A percentile compares a stretch with the other conserved stretches of the same genome.
These are phyloP conservation scores for Balaeniceps rex DNA, from an alignment of 2,113 vertebrate species.

Conservation along the genomic window DNA sequence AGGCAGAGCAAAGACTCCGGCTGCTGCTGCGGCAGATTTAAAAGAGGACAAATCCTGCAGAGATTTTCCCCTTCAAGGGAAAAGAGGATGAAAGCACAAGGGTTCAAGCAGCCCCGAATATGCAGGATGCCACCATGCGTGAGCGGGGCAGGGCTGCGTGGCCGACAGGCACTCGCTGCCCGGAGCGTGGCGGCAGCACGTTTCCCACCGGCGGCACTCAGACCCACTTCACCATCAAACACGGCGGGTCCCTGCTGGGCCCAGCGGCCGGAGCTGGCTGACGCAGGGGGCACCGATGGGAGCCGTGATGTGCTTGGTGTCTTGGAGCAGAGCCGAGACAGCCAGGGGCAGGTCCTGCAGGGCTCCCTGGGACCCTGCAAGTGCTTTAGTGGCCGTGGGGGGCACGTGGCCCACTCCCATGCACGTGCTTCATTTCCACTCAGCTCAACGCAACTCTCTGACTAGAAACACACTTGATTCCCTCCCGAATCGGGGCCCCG, in stretches of 20 bases:
- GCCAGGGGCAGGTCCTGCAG: not conserved
- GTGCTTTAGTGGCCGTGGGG: not conserved
- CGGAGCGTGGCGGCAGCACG: rapidly evolving
- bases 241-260: rapidly evolving
- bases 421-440: not conserved
- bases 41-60: not conserved
- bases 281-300: not conserved
- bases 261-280: not conserved
- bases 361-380: not conserved
- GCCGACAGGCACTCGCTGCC: not conserved
- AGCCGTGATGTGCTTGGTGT: not conserved
- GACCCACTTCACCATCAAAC: not conserved
- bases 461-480: not conserved
- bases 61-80: not conserved
- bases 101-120: rapidly evolving
- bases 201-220: not conserved
- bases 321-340: not conserved
- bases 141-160: not conserved
- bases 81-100: not conserved
- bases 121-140: not conserved
- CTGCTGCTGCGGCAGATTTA: not conserved
- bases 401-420: not conserved
- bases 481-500: rapidly evolving
- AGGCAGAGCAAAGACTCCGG: not conserved
- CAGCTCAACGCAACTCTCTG: not conserved